These are phyloP conservation scores for Heliconius eleuchia DNA, from an alignment of 1,140 invertebrate species.

Conservation along the genomic window DNA sequence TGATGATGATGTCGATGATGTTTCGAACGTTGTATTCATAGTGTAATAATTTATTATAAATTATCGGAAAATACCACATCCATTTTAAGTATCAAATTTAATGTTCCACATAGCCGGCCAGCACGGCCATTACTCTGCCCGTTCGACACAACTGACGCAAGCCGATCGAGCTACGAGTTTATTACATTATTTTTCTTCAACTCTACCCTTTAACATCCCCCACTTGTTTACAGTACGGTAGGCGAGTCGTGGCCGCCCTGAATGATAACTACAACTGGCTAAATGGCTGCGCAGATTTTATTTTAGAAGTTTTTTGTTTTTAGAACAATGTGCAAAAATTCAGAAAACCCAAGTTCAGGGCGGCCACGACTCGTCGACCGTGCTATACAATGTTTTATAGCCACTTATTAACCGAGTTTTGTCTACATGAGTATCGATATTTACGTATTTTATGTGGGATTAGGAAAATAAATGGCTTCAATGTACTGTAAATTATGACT, in stretches of 20 bases:
- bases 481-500: background rate
- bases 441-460: slow-evolving; percentile 2
- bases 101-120: background rate
- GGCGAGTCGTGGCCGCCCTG: no score
- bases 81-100: background rate
- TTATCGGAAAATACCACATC: background rate
- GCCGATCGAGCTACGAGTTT: slow-evolving; percentile 9
- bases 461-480: background rate
- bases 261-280: no score
- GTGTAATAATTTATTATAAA: background rate
- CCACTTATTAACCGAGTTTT: slow-evolving; percentile 19
- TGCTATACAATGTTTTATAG: slow-evolving; percentile 1
- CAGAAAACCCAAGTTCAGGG: no score
- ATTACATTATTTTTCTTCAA: slow-evolving; percentile 19
- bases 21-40: no score
- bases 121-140: background rate
- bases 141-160: slow-evolving; percentile 23
- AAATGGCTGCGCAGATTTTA: no score
- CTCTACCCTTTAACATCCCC: slow-evolving; percentile 10
- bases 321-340: no score
- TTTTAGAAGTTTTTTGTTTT: no score
- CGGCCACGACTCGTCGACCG: no score
- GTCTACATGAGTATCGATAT: background rate
- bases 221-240: slow-evolving; percentile 9
- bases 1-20: no score